Evolutionary conservation across 2,113 vertebrate species (phyloP).

Genomic region (Scomber colias): DNA sequence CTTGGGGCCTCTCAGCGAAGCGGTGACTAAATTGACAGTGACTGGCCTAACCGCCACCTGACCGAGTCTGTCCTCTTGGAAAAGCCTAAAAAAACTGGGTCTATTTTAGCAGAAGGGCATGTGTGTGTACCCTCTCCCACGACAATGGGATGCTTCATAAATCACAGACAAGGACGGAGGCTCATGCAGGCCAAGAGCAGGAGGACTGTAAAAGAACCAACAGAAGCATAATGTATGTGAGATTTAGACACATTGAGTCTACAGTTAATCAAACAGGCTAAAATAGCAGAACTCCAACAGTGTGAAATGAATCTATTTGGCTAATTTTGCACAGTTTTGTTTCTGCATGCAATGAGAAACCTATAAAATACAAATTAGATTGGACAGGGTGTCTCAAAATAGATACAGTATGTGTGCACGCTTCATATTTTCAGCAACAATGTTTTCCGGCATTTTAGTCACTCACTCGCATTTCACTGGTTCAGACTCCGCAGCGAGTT

Average conservation of each 20-base stretch:
- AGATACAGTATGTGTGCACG: not conserved
- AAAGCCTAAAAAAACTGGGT: conserved; percentile 6
- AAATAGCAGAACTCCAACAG: not conserved
- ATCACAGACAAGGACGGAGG: conserved; percentile 16
- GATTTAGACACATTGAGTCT: not conserved
- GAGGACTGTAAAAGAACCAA: not conserved
- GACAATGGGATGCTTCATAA: conserved; percentile 24
- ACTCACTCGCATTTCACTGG: not conserved
- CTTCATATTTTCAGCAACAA: conserved; percentile 2
- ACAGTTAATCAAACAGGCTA: not conserved
- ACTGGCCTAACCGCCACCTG: conserved; percentile 24
- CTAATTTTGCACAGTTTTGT: conserved; percentile 20
- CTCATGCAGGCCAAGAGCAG: not conserved
- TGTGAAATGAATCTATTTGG: not conserved
- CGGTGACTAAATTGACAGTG: conserved; percentile 27
- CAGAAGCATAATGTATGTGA: not conserved
- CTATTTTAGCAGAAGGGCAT: conserved; percentile 24
- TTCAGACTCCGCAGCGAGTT: not conserved
- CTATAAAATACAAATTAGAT: conserved; percentile 43
- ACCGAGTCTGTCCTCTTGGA: conserved; percentile 3
- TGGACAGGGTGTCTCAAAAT: not conserved
- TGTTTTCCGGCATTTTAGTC: not conserved
- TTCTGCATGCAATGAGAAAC: not conserved
- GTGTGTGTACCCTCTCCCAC: not conserved
- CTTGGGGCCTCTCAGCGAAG: conserved; percentile 1